Base-by-base conservation (phyloP, 2,888 invertebrate genomes). In the Formica aserva region DNA sequence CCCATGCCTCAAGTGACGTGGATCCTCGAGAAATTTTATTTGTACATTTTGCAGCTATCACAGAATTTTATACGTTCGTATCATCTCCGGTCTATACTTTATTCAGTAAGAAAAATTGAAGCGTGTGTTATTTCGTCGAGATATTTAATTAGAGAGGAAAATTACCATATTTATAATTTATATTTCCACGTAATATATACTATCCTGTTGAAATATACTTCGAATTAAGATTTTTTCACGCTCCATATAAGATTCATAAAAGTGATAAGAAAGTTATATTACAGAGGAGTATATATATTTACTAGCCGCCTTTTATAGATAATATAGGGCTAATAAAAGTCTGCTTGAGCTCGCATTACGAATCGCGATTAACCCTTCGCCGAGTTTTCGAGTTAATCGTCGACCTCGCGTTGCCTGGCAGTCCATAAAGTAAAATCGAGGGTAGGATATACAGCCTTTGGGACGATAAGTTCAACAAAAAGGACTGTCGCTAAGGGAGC, bases 401-500 rank as follows among this genome's bases (percentile, higher is more conserved):
- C 29, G 60, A 60, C 29, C 8, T 35, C 32, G 13, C 29, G 35
- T 22, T 41, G 60, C 2, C 41, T 9, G 62, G 22, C 32, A 65
- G 35, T 63, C 13, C 65, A 52, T 22, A 32, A 52, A 15, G 29
- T 26, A 48, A 48, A 48, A 66, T 57, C 38, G 38, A n/a, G 29
- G 15, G 15, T 22, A 38, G 32, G 5, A 4, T n/a, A 32, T 6
- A 38, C 52, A 72, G 29, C 62, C 60, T 41, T n/a, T 22, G 2
- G 18, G 57, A 67, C 29, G 83, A 77, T 82, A 81, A 83, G 82
- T 83, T 66, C n/a, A 15, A n/a, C 35, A 80, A 82, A 69, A 84
- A 75, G n/a, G 38, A 45, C 69, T 85, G 85, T 89, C 90, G 85
- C 85, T 90, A 83, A 84, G 80, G 66, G 52, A 67, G 57, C 65